These are phyloP conservation scores for Calameuta filiformis DNA, from an alignment of 2,888 invertebrate genomes.

Conservation along the genomic window DNA sequence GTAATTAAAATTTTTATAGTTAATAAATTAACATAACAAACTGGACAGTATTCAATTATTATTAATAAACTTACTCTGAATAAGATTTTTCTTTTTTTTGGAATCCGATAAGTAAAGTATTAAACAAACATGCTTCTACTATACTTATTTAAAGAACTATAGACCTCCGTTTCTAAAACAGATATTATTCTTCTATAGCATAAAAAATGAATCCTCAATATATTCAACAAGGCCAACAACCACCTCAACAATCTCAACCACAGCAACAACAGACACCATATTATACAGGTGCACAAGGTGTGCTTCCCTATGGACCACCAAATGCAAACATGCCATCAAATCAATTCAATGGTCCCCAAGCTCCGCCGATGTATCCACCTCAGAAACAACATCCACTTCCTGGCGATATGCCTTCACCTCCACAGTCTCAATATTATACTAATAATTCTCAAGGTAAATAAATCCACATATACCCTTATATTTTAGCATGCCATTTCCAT, in stretches of 20 bases:
- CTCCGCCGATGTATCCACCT: conserved; percentile 34
- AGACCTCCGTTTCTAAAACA: no score
- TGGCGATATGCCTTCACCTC: conserved; percentile 41
- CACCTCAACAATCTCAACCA: conserved; percentile 30
- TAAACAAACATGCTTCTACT: no score
- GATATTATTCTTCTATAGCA: conserved; percentile 19
- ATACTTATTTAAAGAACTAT: no score
- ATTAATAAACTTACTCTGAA: no score
- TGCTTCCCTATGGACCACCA: conserved; percentile 43
- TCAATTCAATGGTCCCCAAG: conserved; percentile 37
- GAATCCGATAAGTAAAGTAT: no score
- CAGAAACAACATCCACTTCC: conserved; percentile 45
- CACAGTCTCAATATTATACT: conserved; percentile 42
- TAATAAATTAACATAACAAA: no score
- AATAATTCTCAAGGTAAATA: conserved; percentile 45
- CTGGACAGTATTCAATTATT: no score
- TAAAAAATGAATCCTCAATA: conserved; percentile 69
- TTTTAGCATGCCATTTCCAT: background rate
- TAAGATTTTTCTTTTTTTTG: no score
- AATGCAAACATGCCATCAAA: conserved; percentile 47
- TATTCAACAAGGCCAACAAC: conserved; percentile 44
- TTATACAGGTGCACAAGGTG: conserved; percentile 36
- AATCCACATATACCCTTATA: background rate
- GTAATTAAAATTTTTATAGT: no score
- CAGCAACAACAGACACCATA: conserved; percentile 40